Evolutionary conservation across 2,113 vertebrate genomes (phyloP).

Genomic region (Elachura formosa): DNA sequence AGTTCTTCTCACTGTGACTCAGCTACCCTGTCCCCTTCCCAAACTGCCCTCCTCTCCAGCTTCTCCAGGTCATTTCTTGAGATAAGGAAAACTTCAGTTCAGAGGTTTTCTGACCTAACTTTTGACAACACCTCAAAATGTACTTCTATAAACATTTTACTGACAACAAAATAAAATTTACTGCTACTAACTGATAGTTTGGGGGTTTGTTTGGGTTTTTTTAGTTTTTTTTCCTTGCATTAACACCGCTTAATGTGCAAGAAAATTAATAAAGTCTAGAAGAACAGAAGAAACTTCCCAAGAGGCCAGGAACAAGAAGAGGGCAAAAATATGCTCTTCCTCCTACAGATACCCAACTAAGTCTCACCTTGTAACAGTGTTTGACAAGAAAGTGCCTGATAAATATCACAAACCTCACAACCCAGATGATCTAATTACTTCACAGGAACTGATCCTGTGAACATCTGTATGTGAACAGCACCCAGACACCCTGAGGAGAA

Average conservation of each 20-base stretch:
- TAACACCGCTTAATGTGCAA: background rate
- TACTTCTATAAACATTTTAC: background rate
- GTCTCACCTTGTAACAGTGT: background rate
- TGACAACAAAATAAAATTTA: background rate
- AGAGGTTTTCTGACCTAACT: background rate
- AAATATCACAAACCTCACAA: background rate
- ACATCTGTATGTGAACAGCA: background rate
- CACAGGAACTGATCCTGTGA: background rate
- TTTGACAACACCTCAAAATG: background rate
- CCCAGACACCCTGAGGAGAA: background rate
- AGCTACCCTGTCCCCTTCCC: background rate
- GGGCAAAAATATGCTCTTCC: background rate
- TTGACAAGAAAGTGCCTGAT: background rate
- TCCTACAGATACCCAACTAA: background rate
- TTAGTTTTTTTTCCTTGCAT: background rate
- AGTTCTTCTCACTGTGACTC: background rate
- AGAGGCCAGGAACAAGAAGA: background rate
- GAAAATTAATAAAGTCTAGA: background rate
- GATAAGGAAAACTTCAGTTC: background rate
- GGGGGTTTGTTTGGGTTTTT: background rate
- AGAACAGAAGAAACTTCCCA: background rate
- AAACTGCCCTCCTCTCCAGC: background rate
- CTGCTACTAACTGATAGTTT: background rate
- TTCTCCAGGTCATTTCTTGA: background rate
- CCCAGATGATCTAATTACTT: background rate